Evolutionary conservation across 2,113 vertebrate genomes (phyloP), one percentile per base, ranked within the genome.

Genomic region (Alexandromys fortis): DNA sequence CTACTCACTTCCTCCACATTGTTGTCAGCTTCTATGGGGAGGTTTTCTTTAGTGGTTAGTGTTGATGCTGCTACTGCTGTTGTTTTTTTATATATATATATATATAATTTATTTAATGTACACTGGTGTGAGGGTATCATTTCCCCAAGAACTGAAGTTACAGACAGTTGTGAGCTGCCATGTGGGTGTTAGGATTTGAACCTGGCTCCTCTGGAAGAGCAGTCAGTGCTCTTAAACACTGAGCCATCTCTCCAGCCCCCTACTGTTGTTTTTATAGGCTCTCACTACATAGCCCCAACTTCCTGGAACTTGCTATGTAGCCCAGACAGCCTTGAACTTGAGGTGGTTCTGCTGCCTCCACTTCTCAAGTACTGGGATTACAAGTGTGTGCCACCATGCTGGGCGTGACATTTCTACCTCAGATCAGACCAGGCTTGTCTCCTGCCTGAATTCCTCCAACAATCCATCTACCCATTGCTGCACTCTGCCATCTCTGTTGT

Each of bases 321-420:
- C 45, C 83, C 45, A 86, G 33, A 45, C 65, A 52, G 21, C 65
- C 85, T 86, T 86, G 33, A 87, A n/a, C 65, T n/a, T 70, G 65
- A 87, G 65, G 19, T 26, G 21, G 70, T 52, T 68, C 65, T 87
- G 45, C 30, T 70, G 45, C 47, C 67, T 72, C 65, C 33, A 52
- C 21, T n/a, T 87, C 45, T n/a, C 33, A 72, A 72, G 12, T 35
- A 22, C 33, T 52, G 45, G 21, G 30, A 72, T 72, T 87, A 13
- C 33, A n/a, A 49, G 12, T 14, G 45, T 87, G 30, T 3, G n/a
- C 12, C 83, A 35, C 67, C 33, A 52, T 21, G 7, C 42, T 24
- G 28, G 30, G 42, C 19, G 52, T 93, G 88, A 65, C 77, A 73
- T 70, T 61, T 90, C 95, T 87, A 13, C 83, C 85, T 95, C 38